A percentile compares a stretch with the other conserved stretches of the same genome.
Evolutionary conservation across 1,140 invertebrate genomes (phyloP).

Genomic region (Forficula auricularia): DNA sequence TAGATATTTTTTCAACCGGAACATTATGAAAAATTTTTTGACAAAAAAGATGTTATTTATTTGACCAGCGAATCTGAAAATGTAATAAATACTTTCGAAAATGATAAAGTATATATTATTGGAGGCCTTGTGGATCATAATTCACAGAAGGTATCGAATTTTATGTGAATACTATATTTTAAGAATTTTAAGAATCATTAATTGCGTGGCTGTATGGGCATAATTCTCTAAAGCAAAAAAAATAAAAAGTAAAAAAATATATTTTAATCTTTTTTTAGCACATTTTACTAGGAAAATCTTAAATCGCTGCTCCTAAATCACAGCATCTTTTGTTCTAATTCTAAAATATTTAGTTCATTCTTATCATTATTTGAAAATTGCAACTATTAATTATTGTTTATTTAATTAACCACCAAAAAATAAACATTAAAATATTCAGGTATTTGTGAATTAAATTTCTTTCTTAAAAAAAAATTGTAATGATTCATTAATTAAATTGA

Average conservation of each 20-base stretch:
- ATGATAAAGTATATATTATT: conserved; percentile 76
- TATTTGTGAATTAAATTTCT: too few species aligned
- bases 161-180: not conserved
- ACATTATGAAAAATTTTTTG: conserved; percentile 48
- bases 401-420: too few species aligned
- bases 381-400: too few species aligned
- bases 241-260: not conserved
- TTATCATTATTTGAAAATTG: too few species aligned
- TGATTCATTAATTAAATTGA: too few species aligned
- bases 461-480: too few species aligned
- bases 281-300: not conserved
- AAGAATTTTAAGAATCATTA: not conserved
- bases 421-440: too few species aligned
- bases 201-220: not conserved
- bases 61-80: conserved; percentile 89
- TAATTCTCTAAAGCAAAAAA: not conserved
- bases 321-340: not conserved
- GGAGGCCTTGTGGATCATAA: conserved; percentile 97
- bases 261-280: not conserved
- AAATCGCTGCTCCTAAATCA: not conserved
- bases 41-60: conserved; percentile 68
- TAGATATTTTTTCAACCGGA: conserved; percentile 50
- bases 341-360: too few species aligned
- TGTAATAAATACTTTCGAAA: conserved; percentile 55
- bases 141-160: conserved; percentile 56